Base-by-base conservation (phyloP, 2,888 invertebrate species). In the Phorcus lineatus region DNA sequence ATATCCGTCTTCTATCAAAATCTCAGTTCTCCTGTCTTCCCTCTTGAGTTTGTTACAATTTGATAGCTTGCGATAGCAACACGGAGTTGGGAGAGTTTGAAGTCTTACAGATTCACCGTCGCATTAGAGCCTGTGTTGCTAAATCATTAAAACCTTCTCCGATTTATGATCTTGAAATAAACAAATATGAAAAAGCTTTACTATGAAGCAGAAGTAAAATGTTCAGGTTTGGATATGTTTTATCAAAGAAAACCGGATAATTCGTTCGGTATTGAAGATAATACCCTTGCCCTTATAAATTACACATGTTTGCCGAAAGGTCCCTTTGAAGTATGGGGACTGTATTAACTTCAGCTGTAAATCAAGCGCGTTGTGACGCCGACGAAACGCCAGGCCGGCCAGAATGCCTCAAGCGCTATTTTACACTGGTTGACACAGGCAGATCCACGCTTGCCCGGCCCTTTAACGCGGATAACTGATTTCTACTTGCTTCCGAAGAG, bases 211-310 rank as follows among this genome's bases (percentile, higher is more conserved):
- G 31, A 28, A 67, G 28, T 36, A 53, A 75, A n/a, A 28, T 22
- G 2, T 22, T 52, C 24, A 24, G 28, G 54, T 9, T 76, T 24
- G n/a, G 55, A 17, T 31, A 19, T 54, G 40, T 36, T 36, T 36
- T 36, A 40, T 31, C 19, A 13, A 40, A 17, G 70, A 70, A 70
- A 70, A 70, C 16, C 11, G 31, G 62, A 28, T 62, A 70, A 70
- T 31, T 70, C 70, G 70, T 70, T 36, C 70, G 70, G 57, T 77
- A 77, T 70, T 53, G 79, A 82, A 86, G 87, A 86, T 86, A 86
- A 88, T 88, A 86, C 85, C 79, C 79, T 81, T 86, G 84, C 85
- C 86, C 85, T 84, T 88, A 86, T 87, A 87, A 88, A 88, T 88
- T 88, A 85, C 88, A 88, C 85, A 86, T 83, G 83, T 86, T 85